phyloP scores from a whole-genome alignment of 2,888 invertebrate species.

The Operophtera brumata region DNA sequence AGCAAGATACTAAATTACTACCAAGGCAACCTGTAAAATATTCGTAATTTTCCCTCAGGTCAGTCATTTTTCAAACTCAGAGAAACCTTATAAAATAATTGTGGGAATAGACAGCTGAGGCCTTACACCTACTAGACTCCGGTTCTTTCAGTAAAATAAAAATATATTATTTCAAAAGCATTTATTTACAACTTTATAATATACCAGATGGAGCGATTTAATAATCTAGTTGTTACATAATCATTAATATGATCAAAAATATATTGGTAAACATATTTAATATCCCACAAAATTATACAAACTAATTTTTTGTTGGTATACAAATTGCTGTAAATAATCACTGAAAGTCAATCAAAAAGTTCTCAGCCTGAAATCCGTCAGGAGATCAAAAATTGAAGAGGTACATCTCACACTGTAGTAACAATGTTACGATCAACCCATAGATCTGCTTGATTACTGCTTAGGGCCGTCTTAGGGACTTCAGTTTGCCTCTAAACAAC shows the following conservation, averaged over 20 bases:
- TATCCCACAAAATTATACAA: too few species aligned
- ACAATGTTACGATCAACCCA: too few species aligned
- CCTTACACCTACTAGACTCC: background rate
- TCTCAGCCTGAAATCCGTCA: too few species aligned
- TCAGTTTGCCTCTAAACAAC: too few species aligned
- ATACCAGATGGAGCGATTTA: constrained; percentile 2
- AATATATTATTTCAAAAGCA: constrained; percentile 14
- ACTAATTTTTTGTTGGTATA: too few species aligned
- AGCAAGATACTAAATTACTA: constrained; percentile 8
- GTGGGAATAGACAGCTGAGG: constrained; percentile 34
- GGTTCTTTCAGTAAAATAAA: constrained; percentile 8
- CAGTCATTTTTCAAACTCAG: constrained; percentile 22
- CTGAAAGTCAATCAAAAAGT: too few species aligned
- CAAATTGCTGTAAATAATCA: too few species aligned
- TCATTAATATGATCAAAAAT: background rate
- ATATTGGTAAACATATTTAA: background rate
- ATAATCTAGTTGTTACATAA: constrained; percentile 2
- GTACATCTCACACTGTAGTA: too few species aligned
- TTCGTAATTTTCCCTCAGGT: constrained; percentile 19
- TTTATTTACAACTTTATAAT: constrained; percentile 12
- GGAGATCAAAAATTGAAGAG: too few species aligned
- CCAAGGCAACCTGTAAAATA: background rate
- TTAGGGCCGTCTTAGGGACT: too few species aligned
- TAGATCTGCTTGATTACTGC: too few species aligned
- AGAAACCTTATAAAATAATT: constrained; percentile 23